These are phyloP conservation scores for Ceyx cyanopectus DNA, from an alignment of 2,113 vertebrate species.

Conservation along the genomic window DNA sequence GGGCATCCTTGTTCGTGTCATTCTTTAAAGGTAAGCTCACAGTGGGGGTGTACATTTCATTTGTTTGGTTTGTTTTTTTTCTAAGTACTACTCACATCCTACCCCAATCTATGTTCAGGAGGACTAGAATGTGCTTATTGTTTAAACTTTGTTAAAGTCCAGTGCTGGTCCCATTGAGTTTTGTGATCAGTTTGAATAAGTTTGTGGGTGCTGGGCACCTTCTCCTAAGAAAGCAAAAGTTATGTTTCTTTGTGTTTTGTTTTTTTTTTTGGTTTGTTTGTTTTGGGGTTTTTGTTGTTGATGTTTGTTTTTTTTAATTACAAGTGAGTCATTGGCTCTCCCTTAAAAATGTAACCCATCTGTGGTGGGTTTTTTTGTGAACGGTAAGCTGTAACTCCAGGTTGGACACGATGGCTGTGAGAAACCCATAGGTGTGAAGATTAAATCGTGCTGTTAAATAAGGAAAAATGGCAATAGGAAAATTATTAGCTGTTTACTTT, in stretches of 20 bases:
- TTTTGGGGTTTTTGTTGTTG: too few relatives aligned
- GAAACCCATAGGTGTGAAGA: background rate
- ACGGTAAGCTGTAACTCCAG: background rate
- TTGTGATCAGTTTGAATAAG: background rate
- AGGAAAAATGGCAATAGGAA: background rate
- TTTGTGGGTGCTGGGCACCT: background rate
- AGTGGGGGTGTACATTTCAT: background rate
- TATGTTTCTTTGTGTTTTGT: too few relatives aligned
- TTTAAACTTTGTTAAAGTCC: background rate
- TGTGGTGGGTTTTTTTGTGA: fast-evolving
- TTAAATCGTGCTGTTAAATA: background rate
- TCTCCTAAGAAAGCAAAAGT: background rate
- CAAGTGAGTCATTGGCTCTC: background rate
- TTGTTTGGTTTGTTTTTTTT: background rate
- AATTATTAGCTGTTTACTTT: background rate
- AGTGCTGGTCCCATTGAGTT: background rate
- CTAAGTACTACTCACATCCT: background rate
- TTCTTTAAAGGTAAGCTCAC: slow-evolving; percentile 46
- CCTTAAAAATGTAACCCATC: background rate
- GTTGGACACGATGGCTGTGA: background rate
- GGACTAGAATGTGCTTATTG: background rate
- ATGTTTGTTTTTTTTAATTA: background rate
- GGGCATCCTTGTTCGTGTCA: slow-evolving; percentile 45
- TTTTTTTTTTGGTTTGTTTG: too few relatives aligned
- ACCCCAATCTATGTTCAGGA: background rate